A percentile compares a stretch with the other conserved stretches of the same genome.
Evolutionary conservation across 2,113 vertebrate species (phyloP).

Genomic region (Equus przewalskii): DNA sequence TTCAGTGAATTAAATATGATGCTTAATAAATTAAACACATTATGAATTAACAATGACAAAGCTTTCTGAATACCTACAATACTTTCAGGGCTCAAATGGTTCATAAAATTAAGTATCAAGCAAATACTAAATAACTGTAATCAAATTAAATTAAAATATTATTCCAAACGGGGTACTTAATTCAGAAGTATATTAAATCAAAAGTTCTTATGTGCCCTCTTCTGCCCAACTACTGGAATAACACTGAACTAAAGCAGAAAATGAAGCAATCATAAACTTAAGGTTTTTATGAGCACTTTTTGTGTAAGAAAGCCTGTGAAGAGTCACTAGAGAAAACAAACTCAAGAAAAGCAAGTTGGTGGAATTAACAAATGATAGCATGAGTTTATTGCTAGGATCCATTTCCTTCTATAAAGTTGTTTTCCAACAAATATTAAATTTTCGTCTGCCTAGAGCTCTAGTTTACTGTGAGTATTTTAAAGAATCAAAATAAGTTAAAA

Average conservation of each 20-base stretch:
- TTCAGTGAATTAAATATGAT: background rate
- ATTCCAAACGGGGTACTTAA: background rate
- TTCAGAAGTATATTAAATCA: slow-evolving; percentile 24
- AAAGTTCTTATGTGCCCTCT: slow-evolving; percentile 19
- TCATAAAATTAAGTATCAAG: slow-evolving; percentile 49
- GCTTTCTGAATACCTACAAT: slow-evolving; percentile 10
- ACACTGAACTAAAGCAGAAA: slow-evolving; percentile 11
- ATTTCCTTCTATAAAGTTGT: background rate
- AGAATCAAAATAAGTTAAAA: background rate
- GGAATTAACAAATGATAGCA: background rate
- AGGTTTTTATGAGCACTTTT: background rate
- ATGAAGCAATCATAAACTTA: background rate
- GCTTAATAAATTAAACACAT: slow-evolving; percentile 38
- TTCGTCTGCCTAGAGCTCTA: background rate
- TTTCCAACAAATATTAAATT: background rate
- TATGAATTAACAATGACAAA: background rate
- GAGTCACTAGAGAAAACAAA: slow-evolving; percentile 34
- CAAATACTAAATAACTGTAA: slow-evolving; percentile 2
- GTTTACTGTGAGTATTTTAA: background rate
- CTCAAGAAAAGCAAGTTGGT: background rate
- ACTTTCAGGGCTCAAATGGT: slow-evolving; percentile 24
- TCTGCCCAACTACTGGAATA: slow-evolving; percentile 14
- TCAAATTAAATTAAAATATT: slow-evolving; percentile 50
- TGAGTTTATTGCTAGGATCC: background rate
- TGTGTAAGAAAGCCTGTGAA: background rate